Percentiles rank a stretch among this genome's conserved stretches.
phyloP scores from a whole-genome alignment of 2,797 vertebrate species.

The Oophaga sylvatica region DNA sequence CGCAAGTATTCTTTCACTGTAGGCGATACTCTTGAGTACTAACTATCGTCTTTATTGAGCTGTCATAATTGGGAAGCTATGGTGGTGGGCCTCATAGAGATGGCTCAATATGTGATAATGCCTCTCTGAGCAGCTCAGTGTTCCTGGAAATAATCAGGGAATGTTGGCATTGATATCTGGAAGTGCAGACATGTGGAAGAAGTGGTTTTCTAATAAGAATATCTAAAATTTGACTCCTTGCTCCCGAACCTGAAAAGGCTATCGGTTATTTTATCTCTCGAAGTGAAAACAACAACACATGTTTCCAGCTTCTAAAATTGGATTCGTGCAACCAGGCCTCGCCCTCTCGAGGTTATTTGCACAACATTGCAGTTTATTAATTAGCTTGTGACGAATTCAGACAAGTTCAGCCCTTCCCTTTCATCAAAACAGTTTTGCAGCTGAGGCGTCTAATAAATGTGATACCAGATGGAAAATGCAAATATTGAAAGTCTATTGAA shows the following conservation, averaged over 20 bases:
- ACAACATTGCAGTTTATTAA: slow-evolving; percentile 44
- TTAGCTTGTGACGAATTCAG: slow-evolving; percentile 29
- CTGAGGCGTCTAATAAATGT: neutral
- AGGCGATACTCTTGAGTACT: neutral
- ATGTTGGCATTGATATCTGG: neutral
- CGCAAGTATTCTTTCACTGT: too few species aligned
- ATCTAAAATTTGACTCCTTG: neutral
- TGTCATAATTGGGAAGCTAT: neutral
- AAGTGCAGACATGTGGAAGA: neutral
- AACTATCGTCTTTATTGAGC: too few species aligned
- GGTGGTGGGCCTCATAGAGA: neutral
- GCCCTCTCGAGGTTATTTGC: slow-evolving; percentile 40
- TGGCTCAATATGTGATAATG: too few species aligned
- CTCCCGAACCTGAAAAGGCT: neutral
- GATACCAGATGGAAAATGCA: neutral
- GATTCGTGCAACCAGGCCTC: neutral
- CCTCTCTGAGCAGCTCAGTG: neutral
- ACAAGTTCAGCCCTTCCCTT: slow-evolving; percentile 48
- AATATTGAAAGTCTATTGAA: neutral
- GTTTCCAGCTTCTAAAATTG: slow-evolving; percentile 11
- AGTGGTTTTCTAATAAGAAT: neutral
- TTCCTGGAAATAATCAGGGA: slow-evolving; percentile 1
- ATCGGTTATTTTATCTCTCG: neutral
- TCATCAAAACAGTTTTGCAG: slow-evolving; percentile 3
- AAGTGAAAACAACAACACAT: slow-evolving; percentile 24